phyloP scores from a whole-genome alignment of 2,113 vertebrate species.

The Ramphastos sulfuratus region DNA sequence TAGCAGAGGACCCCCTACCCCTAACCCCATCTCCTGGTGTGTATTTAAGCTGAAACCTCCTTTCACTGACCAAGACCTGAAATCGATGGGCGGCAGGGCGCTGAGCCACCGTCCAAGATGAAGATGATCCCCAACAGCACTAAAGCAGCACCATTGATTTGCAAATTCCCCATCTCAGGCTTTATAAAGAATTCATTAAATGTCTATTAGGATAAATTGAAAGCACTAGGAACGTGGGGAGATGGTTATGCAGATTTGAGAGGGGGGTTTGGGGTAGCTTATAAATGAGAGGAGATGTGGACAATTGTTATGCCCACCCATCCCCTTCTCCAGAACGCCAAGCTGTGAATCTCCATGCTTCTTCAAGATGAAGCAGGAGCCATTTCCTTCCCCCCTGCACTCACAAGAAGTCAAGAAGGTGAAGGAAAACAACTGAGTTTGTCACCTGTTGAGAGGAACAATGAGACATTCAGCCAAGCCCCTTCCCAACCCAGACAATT shows the following conservation, averaged over 20 bases:
- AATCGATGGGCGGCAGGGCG: slow-evolving; percentile 62
- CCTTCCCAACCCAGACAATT: not conserved
- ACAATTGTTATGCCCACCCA: not conserved
- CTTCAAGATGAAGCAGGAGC: not conserved
- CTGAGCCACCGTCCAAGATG: slow-evolving; percentile 54
- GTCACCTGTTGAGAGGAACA: slow-evolving; percentile 6
- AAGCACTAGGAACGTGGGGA: slow-evolving; percentile 67
- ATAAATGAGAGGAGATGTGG: not conserved
- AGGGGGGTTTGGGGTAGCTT: slow-evolving; percentile 65
- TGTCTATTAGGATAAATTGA: slow-evolving; percentile 77
- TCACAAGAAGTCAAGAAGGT: not conserved
- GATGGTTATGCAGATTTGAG: slow-evolving; percentile 70
- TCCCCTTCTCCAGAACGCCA: not conserved
- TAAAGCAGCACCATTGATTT: slow-evolving; percentile 77
- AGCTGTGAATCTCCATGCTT: not conserved
- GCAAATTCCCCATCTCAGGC: slow-evolving; percentile 68
- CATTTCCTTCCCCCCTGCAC: not conserved
- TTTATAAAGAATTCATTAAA: slow-evolving; percentile 80
- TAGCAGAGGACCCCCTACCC: not conserved
- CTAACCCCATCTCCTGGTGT: not conserved
- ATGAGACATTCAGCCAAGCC: not conserved
- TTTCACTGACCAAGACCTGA: slow-evolving; percentile 54
- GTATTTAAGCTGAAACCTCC: not conserved
- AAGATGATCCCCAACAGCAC: slow-evolving; percentile 70
- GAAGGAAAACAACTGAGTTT: not conserved